Conservation (phyloP, 2,113 vertebrate genomes). For the Phocoena phocoena region DNA sequence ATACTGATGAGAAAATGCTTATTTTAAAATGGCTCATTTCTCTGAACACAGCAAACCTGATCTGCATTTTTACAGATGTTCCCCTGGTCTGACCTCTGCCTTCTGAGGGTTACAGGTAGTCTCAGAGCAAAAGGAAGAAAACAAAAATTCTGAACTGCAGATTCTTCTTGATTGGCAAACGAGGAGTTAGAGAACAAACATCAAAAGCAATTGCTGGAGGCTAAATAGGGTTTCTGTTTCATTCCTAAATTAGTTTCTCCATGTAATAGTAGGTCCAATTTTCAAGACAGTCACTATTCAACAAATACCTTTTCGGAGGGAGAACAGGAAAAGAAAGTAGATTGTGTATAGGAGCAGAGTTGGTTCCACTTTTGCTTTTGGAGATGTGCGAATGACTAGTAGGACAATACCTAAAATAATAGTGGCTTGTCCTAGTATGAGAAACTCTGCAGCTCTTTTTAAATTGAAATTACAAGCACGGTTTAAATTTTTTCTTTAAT, state of each 20-base stretch:
- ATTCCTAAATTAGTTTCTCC: slow-evolving; percentile 16
- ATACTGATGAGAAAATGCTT: slow-evolving; percentile 76
- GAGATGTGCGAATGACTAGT: background rate
- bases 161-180: background rate
- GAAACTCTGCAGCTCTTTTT: background rate
- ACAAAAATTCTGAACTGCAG: background rate
- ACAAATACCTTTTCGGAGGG: background rate
- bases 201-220: background rate
- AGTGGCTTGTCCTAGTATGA: background rate
- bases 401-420: background rate
- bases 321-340: background rate
- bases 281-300: slow-evolving; percentile 13
- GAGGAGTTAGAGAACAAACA: slow-evolving; percentile 1
- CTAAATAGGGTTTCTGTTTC: background rate
- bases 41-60: slow-evolving; percentile 56
- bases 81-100: background rate
- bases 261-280: background rate
- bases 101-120: background rate
- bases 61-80: slow-evolving; percentile 53
- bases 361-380: background rate
- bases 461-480: slow-evolving; percentile 10
- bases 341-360: background rate
- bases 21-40: slow-evolving; percentile 74
- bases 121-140: background rate
- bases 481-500: slow-evolving; percentile 18